These are phyloP conservation scores for Polyommatus icarus DNA, from an alignment of 2,888 invertebrate species.

Conservation along the genomic window DNA sequence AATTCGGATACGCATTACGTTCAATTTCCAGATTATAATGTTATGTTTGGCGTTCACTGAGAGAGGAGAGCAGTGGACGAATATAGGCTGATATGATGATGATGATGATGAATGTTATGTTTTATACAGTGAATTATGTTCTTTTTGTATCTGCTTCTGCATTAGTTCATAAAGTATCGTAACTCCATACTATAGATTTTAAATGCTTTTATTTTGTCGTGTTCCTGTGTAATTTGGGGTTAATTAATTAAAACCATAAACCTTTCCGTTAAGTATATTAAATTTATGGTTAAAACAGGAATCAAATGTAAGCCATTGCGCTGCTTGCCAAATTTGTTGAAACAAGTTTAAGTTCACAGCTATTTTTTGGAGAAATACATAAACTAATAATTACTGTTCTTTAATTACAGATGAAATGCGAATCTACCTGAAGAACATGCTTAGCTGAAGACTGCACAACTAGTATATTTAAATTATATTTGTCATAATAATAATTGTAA, in stretches of 20 bases:
- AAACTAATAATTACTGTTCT: neutral
- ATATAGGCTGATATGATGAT: too few relatives aligned
- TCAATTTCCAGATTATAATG: neutral
- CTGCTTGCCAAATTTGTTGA: neutral
- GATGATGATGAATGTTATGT: too few relatives aligned
- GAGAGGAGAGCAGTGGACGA: too few relatives aligned
- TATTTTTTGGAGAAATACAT: neutral
- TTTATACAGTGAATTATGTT: too few relatives aligned
- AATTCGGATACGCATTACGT: neutral
- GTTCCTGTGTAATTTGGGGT: too few relatives aligned
- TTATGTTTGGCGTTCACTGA: neutral
- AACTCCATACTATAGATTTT: too few relatives aligned
- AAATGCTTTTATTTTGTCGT: too few relatives aligned
- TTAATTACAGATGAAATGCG: neutral
- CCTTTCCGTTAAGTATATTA: too few relatives aligned
- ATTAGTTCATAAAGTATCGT: neutral
- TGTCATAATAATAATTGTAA: neutral
- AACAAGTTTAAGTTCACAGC: neutral
- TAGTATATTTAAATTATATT: neutral
- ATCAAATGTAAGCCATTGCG: too few relatives aligned
- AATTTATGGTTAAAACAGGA: too few relatives aligned
- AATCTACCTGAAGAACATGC: conserved; percentile 1
- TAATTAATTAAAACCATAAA: too few relatives aligned
- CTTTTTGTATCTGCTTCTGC: neutral
- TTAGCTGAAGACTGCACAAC: conserved; percentile 12